phyloP scores from a whole-genome alignment of 2,888 invertebrate species.

The Coelogynopora nodosa region DNA sequence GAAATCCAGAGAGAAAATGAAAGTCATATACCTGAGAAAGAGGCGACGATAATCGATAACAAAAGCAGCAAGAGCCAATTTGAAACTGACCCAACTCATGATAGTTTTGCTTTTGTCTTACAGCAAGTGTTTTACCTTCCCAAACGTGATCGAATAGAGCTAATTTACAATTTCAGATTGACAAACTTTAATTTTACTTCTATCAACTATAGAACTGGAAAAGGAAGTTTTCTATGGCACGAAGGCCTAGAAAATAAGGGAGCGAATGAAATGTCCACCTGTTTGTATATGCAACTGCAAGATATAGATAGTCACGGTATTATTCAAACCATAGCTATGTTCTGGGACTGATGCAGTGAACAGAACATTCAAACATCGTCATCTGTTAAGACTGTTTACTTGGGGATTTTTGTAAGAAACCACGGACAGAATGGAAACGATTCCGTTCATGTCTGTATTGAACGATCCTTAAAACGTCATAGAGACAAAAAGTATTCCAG shows the following conservation, averaged over 20 bases:
- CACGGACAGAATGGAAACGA: background rate
- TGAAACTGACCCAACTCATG: background rate
- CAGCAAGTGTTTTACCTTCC: constrained; percentile 13
- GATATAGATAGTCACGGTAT: background rate
- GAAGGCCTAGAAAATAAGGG: background rate
- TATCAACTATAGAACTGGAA: background rate
- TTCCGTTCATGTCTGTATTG: constrained; percentile 2
- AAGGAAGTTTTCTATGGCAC: constrained; percentile 23
- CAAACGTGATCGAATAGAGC: background rate
- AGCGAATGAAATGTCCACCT: constrained; percentile 3
- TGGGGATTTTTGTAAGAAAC: background rate
- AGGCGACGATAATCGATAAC: constrained; percentile 1
- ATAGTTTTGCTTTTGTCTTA: background rate
- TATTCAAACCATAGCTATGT: background rate
- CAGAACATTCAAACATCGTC: constrained; percentile 2
- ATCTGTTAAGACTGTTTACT: background rate
- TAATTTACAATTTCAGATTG: constrained; percentile 3
- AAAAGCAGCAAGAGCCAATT: background rate
- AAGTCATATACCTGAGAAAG: constrained; percentile 5
- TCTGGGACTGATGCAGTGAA: background rate
- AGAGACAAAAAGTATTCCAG: background rate
- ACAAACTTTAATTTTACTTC: constrained; percentile 6
- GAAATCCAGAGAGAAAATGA: background rate
- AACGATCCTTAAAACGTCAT: constrained; percentile 9
- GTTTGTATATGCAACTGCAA: background rate